Conservation (phyloP, 2,888 invertebrate species). For the Euphydryas editha region DNA sequence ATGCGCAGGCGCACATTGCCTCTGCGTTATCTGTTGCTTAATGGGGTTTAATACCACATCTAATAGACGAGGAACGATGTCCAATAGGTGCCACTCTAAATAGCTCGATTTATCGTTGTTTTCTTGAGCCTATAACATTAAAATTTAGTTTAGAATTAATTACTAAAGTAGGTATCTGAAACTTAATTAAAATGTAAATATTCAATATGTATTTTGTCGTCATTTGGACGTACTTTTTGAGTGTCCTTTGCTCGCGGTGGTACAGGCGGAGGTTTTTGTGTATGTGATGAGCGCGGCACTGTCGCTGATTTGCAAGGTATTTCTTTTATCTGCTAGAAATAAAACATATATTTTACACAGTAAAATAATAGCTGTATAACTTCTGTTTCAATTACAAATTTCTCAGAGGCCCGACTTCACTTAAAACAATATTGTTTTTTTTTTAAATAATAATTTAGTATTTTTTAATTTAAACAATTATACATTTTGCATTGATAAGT, state of each 20-base stretch:
- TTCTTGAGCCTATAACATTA: constrained; percentile 51
- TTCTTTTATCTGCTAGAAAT: constrained; percentile 55
- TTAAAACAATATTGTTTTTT: no score
- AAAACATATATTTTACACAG: not conserved
- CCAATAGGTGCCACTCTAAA: constrained; percentile 87
- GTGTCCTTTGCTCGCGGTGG: constrained; percentile 63
- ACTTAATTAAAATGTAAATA: no score
- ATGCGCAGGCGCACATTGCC: constrained; percentile 74
- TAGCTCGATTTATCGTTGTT: constrained; percentile 53
- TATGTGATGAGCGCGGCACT: constrained; percentile 65
- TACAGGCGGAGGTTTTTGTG: constrained; percentile 70
- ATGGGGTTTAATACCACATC: constrained; percentile 93
- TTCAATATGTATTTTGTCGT: no score
- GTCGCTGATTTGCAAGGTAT: constrained; percentile 69
- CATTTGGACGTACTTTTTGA: constrained; percentile 51
- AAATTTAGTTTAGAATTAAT: not conserved
- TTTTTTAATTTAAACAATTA: no score
- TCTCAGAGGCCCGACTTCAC: no score
- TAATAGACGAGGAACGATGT: constrained; percentile 92
- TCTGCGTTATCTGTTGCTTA: constrained; percentile 78
- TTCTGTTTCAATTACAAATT: no score
- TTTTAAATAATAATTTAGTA: no score
- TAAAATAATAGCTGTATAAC: no score
- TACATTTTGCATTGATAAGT: no score
- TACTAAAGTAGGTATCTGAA: not conserved